These are phyloP conservation scores for Macrocentrus cingulum DNA, from an alignment of 1,140 invertebrate genomes.

Conservation along the genomic window DNA sequence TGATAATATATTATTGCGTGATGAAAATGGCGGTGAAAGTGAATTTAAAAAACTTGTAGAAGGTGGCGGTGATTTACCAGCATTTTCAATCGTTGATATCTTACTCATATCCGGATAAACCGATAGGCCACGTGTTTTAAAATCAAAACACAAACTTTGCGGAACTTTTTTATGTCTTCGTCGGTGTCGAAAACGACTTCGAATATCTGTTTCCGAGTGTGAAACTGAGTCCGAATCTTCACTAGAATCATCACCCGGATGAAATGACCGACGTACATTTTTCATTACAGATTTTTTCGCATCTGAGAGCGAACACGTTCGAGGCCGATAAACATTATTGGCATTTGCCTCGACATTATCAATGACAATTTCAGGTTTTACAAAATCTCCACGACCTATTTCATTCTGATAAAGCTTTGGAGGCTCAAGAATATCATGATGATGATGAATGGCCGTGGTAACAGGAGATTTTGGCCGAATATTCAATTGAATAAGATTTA, in stretches of 20 bases:
- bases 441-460: conserved; percentile 33
- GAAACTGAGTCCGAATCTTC: conserved; percentile 56
- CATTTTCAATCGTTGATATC: conserved; percentile 43
- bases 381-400: conserved; percentile 30
- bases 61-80: conserved; percentile 53
- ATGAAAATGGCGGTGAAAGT: conserved; percentile 52
- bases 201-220: conserved; percentile 54
- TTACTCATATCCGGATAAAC: conserved; percentile 30
- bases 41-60: conserved; percentile 56
- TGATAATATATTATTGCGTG: conserved; percentile 48
- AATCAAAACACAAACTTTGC: conserved; percentile 46
- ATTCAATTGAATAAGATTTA: not conserved
- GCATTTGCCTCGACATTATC: conserved; percentile 34
- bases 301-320: conserved; percentile 53
- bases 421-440: conserved; percentile 50
- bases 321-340: conserved; percentile 44
- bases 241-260: conserved; percentile 50
- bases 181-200: conserved; percentile 45
- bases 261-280: conserved; percentile 50
- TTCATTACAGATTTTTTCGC: conserved; percentile 43
- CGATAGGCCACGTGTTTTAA: conserved; percentile 41
- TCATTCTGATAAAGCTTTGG: conserved; percentile 53
- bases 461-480: not conserved
- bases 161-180: conserved; percentile 44
- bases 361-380: conserved; percentile 32